Base-by-base conservation (phyloP, 2,797 vertebrate genomes). In the Parauchenoglanis punctatus region DNA sequence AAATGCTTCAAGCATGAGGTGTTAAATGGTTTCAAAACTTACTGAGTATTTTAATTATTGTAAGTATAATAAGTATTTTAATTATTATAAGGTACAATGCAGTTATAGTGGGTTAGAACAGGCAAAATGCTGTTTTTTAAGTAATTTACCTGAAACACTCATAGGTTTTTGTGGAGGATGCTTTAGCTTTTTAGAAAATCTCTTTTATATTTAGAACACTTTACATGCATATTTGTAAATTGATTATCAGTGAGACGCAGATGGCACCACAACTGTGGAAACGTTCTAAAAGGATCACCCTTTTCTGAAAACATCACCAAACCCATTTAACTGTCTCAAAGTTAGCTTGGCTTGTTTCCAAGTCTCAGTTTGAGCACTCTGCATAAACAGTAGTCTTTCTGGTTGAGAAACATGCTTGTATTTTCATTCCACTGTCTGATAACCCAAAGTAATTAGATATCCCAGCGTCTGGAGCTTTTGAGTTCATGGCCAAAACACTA, bases 371-470 rank as follows among this genome's bases (percentile, higher is more conserved):
- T 8, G 25, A 49, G 44, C 44, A 49, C 12, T 58, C 28, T 81
- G 63, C 49, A 80, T 52, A 86, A 40, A 56, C 52, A 46, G 17
- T 31, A 46, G 28, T 35, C 28, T 86, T 70, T 80, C 77, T 81
- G 85, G 61, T 40, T 85, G 8, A 67, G 35, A 85, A 75, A 75
- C 40, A 49, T 58, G 52, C 31, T 10, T 58, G 35, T 86, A 78
- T 82, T 81, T 82, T 40, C 65, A 83, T 70, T 86, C 54, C 54
- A 59, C 65, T 73, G 35, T 73, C 40, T 61, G 35, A 78, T 58
- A 82, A 28, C 17, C 35, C 77, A 61, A 52, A 58, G 15, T 11
- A 59, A 44, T 46, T n/a, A 82, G 59, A n/a, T 11, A 67, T 28
- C 15, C 13, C 76, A 86, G 4, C 40, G 73, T 76, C 40, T 73